phyloP scores from a whole-genome alignment of 2,113 vertebrate genomes.

The Petroica traversi region DNA sequence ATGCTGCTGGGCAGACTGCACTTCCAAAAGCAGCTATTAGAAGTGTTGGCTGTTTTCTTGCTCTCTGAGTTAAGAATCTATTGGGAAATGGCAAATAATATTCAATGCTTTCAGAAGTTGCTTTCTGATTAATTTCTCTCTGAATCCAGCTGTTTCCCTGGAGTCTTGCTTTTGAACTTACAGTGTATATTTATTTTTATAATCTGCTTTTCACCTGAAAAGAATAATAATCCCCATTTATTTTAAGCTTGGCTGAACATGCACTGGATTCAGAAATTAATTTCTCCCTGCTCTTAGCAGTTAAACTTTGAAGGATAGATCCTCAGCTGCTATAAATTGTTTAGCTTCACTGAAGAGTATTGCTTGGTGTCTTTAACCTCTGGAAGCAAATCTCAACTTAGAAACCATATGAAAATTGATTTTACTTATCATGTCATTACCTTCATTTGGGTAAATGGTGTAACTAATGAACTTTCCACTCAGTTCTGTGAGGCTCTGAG shows the following conservation, averaged over 20 bases:
- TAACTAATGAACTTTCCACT: neutral
- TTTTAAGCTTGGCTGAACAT: constrained; percentile 53
- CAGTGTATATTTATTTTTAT: constrained; percentile 18
- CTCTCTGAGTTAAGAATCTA: constrained; percentile 48
- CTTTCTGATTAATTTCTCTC: constrained; percentile 47
- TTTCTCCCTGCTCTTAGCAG: constrained; percentile 32
- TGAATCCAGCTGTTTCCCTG: neutral
- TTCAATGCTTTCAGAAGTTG: constrained; percentile 37
- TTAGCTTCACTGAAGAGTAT: constrained; percentile 15
- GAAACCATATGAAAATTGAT: constrained; percentile 58
- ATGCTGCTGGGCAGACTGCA: neutral
- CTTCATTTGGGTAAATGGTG: constrained; percentile 23
- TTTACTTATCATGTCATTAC: constrained; percentile 37
- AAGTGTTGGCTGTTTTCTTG: constrained; percentile 35
- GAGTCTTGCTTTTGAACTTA: neutral
- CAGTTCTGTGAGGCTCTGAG: neutral
- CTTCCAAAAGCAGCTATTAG: constrained; percentile 47
- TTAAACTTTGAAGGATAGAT: constrained; percentile 42
- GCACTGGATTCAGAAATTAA: constrained; percentile 46
- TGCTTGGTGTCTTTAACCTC: constrained; percentile 47
- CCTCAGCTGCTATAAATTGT: constrained; percentile 47
- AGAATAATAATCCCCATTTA: constrained; percentile 47
- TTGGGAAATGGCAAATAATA: constrained; percentile 50
- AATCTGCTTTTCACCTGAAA: constrained; percentile 61
- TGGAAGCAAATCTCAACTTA: constrained; percentile 37